Base-by-base conservation (phyloP, 2,888 invertebrate species). In the Calephelis perditalis region DNA sequence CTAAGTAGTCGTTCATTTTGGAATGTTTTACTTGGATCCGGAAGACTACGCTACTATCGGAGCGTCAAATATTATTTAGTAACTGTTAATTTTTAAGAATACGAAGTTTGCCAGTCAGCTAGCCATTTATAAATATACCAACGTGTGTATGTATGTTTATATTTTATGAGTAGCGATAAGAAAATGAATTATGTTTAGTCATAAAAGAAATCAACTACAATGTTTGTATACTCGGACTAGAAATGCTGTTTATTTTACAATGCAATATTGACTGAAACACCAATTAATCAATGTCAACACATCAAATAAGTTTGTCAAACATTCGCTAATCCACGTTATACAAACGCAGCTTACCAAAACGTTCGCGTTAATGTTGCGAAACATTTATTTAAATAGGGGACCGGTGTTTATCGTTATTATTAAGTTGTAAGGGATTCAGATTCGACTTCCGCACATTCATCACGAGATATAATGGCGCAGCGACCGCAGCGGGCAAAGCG, bases 341-440 rank as follows among this genome's bases (percentile, higher is more conserved):
- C 79, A 82, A 81, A 79, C 81, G 77, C 86, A 82, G 82, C 82
- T 81, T 79, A 67, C 69, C 74, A 75, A 84, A 83, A 84, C 80
- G 84, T 81, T 77, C 73, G 78, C 75, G 73, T 73, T 81, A 83
- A 84, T 85, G 83, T 86, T 81, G 84, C 79, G 76, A 86, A 85
- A 86, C 84, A 84, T 81, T 76, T 74, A 76, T 81, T 81, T 81
- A 67, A 84, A 83, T 75, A 73, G 82, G 85, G 85, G 84, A 77
- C 80, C 78, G 81, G 75, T 85, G 83, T 86, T 86, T 85, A 82
- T 79, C 80, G 78, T 80, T 83, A 82, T 86, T 88, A 87, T 86
- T 85, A 84, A 82, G 82, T 84, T 84, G 84, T 82, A 79, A 82
- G 79, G 81, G 84, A 82, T 82, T 76, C 79, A 78, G 82, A 80